phyloP scores from a whole-genome alignment of 2,113 vertebrate genomes.

The Macquaria ambigua region DNA sequence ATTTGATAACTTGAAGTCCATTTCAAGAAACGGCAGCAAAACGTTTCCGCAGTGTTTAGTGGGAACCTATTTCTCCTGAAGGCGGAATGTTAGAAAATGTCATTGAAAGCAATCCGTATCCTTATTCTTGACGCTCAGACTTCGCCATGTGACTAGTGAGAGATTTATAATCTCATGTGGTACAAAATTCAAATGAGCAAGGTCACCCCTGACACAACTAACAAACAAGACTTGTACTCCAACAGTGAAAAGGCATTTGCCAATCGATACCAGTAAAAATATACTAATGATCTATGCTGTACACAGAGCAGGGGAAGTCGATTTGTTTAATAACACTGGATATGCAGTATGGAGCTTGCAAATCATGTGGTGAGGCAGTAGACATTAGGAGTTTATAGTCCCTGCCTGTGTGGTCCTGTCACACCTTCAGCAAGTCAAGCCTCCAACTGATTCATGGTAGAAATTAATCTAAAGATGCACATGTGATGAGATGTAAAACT shows the following conservation, averaged over 20 bases:
- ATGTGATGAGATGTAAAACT: too few species aligned
- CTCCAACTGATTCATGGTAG: neutral
- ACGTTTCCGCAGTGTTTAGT: neutral
- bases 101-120: neutral
- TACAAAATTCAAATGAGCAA: neutral
- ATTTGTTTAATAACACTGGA: neutral
- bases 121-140: neutral
- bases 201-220: neutral
- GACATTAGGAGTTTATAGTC: neutral
- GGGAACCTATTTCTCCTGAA: neutral
- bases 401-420: neutral
- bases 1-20: too few species aligned
- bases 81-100: neutral
- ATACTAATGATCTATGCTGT: neutral
- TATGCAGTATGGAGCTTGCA: neutral
- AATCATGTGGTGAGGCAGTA: neutral
- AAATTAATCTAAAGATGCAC: too few species aligned
- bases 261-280: neutral
- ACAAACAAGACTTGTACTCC: neutral
- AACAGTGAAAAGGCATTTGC: neutral
- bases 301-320: neutral
- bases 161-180: neutral
- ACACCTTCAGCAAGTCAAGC: neutral
- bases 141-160: neutral
- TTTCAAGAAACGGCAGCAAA: too few species aligned